These are phyloP conservation scores for Philantomba maxwellii DNA, from an alignment of 2,113 vertebrate genomes.

Conservation along the genomic window DNA sequence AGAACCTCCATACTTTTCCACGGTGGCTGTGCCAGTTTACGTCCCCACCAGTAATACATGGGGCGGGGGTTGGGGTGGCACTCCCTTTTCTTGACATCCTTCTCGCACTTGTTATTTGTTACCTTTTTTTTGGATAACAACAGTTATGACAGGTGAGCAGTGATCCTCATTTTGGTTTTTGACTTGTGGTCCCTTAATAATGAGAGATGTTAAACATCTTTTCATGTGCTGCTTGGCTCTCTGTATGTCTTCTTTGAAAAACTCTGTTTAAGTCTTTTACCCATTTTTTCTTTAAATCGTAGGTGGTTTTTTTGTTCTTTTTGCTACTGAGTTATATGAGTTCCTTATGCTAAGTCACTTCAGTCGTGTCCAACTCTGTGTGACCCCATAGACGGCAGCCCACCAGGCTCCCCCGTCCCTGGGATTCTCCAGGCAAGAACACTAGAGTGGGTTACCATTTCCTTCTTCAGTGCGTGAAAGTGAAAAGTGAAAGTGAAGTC, in stretches of 20 bases:
- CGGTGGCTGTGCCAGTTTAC: background rate
- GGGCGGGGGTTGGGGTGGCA: fast-evolving
- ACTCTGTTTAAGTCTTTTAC: background rate
- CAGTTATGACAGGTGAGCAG: background rate
- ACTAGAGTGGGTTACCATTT: no score
- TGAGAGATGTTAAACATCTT: background rate
- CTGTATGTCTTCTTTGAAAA: background rate
- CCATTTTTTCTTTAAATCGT: background rate
- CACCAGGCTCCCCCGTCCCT: no score
- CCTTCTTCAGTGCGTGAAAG: no score
- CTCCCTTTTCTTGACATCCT: background rate
- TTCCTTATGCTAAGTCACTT: background rate
- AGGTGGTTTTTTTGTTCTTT: background rate
- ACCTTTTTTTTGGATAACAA: background rate
- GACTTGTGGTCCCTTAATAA: background rate
- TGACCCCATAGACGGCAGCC: no score
- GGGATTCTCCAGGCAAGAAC: no score
- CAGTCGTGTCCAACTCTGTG: no score
- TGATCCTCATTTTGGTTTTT: background rate
- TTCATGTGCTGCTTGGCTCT: background rate
- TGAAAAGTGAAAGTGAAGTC: no score
- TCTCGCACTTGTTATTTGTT: background rate
- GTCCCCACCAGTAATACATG: background rate
- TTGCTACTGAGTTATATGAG: background rate
- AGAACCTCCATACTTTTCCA: background rate